phyloP scores from a whole-genome alignment of 2,888 invertebrate genomes.

The Aleiodes alternator region DNA sequence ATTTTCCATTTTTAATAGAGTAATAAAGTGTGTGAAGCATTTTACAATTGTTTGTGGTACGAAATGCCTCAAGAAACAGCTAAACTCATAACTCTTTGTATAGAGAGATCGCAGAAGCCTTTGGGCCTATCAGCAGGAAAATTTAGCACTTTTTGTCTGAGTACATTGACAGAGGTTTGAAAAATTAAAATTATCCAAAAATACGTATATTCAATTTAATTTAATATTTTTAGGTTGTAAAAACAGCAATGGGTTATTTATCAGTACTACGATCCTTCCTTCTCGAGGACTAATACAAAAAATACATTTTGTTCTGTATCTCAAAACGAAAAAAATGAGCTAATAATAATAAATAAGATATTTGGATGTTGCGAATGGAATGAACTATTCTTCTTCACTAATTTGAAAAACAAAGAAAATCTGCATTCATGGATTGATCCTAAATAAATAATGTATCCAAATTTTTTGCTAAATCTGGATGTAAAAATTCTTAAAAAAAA shows the following conservation, averaged over 20 bases:
- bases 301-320: too few species aligned
- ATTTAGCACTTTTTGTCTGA: conserved; percentile 77
- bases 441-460: too few species aligned
- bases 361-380: too few species aligned
- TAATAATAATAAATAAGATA: too few species aligned
- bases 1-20: conserved; percentile 71
- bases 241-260: conserved; percentile 62
- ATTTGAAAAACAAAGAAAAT: too few species aligned
- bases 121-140: conserved; percentile 78
- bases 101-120: conserved; percentile 77
- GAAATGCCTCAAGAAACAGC: conserved; percentile 72
- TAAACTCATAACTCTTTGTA: conserved; percentile 75
- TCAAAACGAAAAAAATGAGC: too few species aligned
- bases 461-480: too few species aligned
- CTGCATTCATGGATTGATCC: too few species aligned
- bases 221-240: conserved; percentile 56
- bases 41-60: conserved; percentile 78
- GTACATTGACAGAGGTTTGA: conserved; percentile 77
- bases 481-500: too few species aligned
- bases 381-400: too few species aligned
- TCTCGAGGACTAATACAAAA: conserved; percentile 17
- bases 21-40: conserved; percentile 76
- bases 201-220: not conserved
- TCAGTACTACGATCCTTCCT: conserved; percentile 59
- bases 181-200: not conserved